Base-by-base conservation (phyloP, 2,113 vertebrate species). In the Acanthisitta chloris region DNA sequence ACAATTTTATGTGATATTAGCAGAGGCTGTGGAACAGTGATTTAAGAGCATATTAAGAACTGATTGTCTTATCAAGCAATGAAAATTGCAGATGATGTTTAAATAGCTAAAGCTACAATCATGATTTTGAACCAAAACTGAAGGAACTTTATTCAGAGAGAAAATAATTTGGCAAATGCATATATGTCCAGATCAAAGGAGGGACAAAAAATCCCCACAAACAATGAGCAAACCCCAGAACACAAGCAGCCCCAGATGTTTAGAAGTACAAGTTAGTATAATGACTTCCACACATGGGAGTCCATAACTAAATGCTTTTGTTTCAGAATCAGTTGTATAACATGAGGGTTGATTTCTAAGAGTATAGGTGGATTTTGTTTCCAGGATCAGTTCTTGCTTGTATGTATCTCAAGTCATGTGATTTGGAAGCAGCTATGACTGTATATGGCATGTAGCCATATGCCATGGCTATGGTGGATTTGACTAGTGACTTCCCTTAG, bases 371-470 rank as follows among this genome's bases (percentile, higher is more conserved):
- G 28, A 57, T 66, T 82, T 86, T 66, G 59, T 73, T 3, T 64
- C 79, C 8, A 65, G 15, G 14, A 26, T 79, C 46, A 34, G 8
- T 43, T 31, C 42, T 78, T 58, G 23, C 31, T 86, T 33, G 4
- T 64, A 5, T 18, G 6, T 62, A 3, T 28, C 17, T 29, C 19
- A 66, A 66, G 28, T 57, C 1, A 1, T 34, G 17, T 1, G 1
- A 33, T 86, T 55, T 43, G n/a, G 70, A 78, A 69, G 54, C 29
- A 59, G 29, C 8, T 64, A 2, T 33, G 28, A 67, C 8, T 29
- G 15, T 33, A 21, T 20, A n/a, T 10, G n/a, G 12, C 26, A 23
- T 0, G 2, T 4, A 33, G 7, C 31, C 31, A 7, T 24, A 23
- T 12, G 8, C 28, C 29, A 19, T 2, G 3, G 29, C 14, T 69